Percentiles rank a stretch among this genome's conserved stretches.
Conservation (phyloP, 2,113 vertebrate genomes). For the Thamnaconus septentrionalis region DNA sequence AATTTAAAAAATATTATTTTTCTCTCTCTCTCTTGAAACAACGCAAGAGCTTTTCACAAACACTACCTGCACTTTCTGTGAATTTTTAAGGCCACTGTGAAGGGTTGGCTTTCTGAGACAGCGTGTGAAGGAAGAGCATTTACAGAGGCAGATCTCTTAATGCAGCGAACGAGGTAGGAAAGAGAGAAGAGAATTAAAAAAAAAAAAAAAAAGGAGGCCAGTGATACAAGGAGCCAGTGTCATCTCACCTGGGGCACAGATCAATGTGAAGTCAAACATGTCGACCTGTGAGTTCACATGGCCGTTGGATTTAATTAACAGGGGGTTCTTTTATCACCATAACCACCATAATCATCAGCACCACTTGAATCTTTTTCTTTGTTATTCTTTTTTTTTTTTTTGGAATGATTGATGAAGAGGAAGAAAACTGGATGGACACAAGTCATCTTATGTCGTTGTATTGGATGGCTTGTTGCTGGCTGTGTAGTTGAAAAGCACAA, state of each 20-base stretch:
- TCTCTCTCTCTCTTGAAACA: neutral
- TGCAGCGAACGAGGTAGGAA: no score
- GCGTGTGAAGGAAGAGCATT: neutral
- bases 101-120: slow-evolving; percentile 12
- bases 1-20: neutral
- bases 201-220: no score
- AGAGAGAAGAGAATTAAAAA: no score
- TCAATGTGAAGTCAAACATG: neutral
- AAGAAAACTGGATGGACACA: no score
- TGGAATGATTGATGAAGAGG: no score
- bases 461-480: no score
- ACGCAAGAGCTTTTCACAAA: neutral
- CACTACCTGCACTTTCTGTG: neutral
- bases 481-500: no score
- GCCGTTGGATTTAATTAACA: neutral
- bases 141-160: neutral
- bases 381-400: no score
- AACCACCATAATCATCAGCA: neutral
- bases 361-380: no score
- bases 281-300: neutral
- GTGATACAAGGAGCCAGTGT: neutral
- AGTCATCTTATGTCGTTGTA: no score
- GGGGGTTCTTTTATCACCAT: neutral
- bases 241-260: slow-evolving; percentile 1
- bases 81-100: slow-evolving; percentile 34